Evolutionary conservation across 1,140 invertebrate species (phyloP).

Genomic region (Caenorhabditis tropicalis): DNA sequence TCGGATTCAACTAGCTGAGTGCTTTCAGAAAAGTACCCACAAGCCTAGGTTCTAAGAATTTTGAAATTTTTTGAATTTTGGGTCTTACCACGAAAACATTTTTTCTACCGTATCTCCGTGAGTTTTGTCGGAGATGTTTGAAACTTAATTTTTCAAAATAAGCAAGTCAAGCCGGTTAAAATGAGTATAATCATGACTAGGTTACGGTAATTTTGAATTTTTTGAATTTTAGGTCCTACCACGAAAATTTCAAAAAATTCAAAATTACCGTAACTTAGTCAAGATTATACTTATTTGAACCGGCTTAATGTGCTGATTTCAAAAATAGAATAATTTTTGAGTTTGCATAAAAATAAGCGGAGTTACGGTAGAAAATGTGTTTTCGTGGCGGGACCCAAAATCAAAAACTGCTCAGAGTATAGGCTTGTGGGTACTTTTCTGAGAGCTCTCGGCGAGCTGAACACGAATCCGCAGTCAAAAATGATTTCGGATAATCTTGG

Average conservation of each 20-base stretch:
- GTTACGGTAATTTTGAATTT: not conserved
- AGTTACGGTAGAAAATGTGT: too few relatives aligned
- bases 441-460: not conserved
- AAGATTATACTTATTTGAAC: too few relatives aligned
- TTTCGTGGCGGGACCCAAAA: too few relatives aligned
- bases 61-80: not conserved
- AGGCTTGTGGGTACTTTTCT: not conserved
- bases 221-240: too few relatives aligned
- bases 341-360: too few relatives aligned
- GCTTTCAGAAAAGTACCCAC: not conserved
- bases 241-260: too few relatives aligned
- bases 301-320: too few relatives aligned
- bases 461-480: too few relatives aligned
- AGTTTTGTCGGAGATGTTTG: not conserved
- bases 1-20: not conserved
- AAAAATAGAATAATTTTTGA: too few relatives aligned
- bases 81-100: not conserved
- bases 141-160: not conserved
- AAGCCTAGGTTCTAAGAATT: not conserved
- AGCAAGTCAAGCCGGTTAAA: not conserved
- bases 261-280: too few relatives aligned
- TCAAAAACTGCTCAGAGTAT: not conserved
- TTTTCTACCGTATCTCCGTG: not conserved
- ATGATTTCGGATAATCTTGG: too few relatives aligned
- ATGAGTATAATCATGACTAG: not conserved